A percentile compares a stretch with the other conserved stretches of the same genome.
Conservation (phyloP, 2,797 vertebrate genomes). For the Periparus ater region DNA sequence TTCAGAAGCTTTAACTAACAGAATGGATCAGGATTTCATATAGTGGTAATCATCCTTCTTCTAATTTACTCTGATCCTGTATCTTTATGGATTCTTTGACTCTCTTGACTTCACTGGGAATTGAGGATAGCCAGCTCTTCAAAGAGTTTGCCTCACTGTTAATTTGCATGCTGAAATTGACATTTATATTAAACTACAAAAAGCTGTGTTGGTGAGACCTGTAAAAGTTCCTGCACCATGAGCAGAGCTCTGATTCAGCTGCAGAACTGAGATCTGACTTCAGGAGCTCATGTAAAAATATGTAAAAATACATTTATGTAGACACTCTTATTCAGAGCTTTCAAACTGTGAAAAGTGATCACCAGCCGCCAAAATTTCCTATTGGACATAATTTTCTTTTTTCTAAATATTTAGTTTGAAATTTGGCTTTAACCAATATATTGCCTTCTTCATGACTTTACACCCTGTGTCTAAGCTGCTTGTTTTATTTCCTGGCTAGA, state of each 20-base stretch:
- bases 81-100: not conserved
- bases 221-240: not conserved
- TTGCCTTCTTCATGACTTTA: not conserved
- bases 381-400: not conserved
- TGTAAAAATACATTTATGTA: not conserved
- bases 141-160: not conserved
- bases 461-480: not conserved
- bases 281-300: not conserved
- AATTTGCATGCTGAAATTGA: not conserved
- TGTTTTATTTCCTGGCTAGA: not conserved
- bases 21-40: not conserved
- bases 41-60: not conserved
- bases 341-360: not conserved
- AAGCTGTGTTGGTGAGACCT: not conserved
- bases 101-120: constrained; percentile 2
- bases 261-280: not conserved
- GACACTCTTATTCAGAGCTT: not conserved
- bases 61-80: not conserved
- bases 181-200: not conserved
- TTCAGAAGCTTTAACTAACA: not conserved
- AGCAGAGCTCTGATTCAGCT: not conserved
- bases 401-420: not conserved
- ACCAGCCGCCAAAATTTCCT: not conserved
- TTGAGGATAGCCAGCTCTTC: not conserved
- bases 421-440: not conserved